phyloP scores from a whole-genome alignment of 2,113 vertebrate species.

The Crotalus tigris region DNA sequence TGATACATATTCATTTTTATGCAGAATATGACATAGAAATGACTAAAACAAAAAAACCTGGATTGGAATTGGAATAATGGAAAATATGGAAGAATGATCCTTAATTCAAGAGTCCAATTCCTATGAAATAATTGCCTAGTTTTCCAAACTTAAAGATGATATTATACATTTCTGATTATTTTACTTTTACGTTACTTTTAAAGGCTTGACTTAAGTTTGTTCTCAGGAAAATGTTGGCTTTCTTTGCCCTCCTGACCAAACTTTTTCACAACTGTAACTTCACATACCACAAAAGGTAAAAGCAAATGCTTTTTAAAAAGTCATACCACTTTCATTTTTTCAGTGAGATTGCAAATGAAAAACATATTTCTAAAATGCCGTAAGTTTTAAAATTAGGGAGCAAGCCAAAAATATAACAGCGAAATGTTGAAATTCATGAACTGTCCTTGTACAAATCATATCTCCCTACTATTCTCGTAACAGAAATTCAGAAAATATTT shows the following conservation, averaged over 20 bases:
- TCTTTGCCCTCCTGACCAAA: not conserved
- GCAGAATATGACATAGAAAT: constrained; percentile 1
- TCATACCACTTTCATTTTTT: not conserved
- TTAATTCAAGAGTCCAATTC: not conserved
- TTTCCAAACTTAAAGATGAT: not conserved
- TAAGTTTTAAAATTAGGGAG: not conserved
- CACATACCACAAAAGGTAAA: not conserved
- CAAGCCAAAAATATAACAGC: not conserved
- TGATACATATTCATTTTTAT: not conserved
- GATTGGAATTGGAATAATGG: rapidly evolving
- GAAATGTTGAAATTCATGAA: not conserved
- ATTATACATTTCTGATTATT: not conserved
- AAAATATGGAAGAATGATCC: not conserved
- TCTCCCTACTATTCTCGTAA: not conserved
- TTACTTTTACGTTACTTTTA: not conserved
- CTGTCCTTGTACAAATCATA: not conserved
- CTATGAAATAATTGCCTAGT: not conserved
- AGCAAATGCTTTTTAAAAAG: not conserved
- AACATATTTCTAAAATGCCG: not conserved
- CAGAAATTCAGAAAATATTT: not conserved
- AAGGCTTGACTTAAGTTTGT: not conserved
- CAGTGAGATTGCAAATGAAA: not conserved
- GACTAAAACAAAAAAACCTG: rapidly evolving
- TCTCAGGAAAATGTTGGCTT: not conserved
- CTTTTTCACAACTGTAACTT: not conserved